Percentiles rank a stretch among this genome's conserved stretches.
These are phyloP conservation scores for Cydia amplana DNA, from an alignment of 1,140 invertebrate genomes.

Conservation along the genomic window DNA sequence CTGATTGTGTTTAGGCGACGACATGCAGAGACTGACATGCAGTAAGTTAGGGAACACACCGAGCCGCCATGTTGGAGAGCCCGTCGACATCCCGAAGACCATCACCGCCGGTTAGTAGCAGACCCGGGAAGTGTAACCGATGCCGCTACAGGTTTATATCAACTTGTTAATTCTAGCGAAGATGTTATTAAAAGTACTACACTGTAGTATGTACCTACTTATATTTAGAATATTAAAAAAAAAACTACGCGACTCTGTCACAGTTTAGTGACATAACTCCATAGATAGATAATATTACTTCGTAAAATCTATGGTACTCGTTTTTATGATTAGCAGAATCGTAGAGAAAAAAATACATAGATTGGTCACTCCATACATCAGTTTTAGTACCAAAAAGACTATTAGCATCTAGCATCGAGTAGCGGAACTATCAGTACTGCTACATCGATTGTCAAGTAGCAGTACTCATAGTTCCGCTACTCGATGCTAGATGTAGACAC, in stretches of 20 bases:
- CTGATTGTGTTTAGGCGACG: background rate
- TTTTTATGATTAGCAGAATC: no score
- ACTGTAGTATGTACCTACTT: background rate
- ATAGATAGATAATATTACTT: no score
- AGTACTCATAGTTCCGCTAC: no score
- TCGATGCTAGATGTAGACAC: no score
- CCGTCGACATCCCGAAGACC: background rate
- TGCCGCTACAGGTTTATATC: constrained; percentile 7
- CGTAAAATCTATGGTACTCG: no score
- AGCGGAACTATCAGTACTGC: no score
- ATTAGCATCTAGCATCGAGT: no score
- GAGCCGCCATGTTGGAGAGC: background rate
- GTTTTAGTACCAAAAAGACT: no score
- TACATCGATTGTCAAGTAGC: no score
- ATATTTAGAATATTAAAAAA: background rate
- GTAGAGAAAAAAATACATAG: no score
- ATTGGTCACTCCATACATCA: no score
- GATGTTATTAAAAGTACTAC: background rate
- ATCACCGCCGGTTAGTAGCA: background rate
- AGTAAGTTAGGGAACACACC: constrained; percentile 16
- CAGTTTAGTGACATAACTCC: no score
- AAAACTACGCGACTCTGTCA: background rate
- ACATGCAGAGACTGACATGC: background rate
- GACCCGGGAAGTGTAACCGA: constrained; percentile 1
- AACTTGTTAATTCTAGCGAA: constrained; percentile 9